These are phyloP conservation scores for Laothoe populi DNA, from an alignment of 2,888 invertebrate genomes.

Conservation along the genomic window DNA sequence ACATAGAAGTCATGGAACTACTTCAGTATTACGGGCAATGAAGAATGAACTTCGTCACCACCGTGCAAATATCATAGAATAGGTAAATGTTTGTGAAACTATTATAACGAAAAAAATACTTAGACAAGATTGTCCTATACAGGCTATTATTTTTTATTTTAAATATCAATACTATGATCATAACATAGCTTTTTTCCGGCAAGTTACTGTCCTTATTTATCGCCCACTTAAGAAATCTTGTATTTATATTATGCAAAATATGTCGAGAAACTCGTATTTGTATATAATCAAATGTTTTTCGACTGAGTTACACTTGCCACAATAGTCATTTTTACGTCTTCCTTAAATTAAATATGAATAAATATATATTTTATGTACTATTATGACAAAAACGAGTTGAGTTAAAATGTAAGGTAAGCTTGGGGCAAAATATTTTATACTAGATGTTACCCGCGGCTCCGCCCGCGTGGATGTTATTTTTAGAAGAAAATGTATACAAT, in stretches of 20 bases:
- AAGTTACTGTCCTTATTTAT: not conserved
- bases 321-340: slow-evolving; percentile 6
- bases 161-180: not conserved
- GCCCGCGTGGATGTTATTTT: no score
- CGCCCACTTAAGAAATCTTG: slow-evolving; percentile 9
- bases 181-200: not conserved
- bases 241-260: slow-evolving; percentile 8
- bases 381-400: no score
- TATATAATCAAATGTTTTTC: not conserved
- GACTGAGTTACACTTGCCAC: not conserved
- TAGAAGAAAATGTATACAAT: no score
- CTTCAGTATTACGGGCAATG: slow-evolving; percentile 62
- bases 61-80: slow-evolving; percentile 56
- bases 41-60: slow-evolving; percentile 64
- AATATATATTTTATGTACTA: not conserved
- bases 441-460: no score
- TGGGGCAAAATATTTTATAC: no score
- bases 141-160: not conserved
- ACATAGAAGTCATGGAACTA: slow-evolving; percentile 52
- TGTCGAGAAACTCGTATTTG: slow-evolving; percentile 4
- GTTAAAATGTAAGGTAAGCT: no score
- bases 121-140: not conserved
- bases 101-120: slow-evolving; percentile 21
- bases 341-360: not conserved
- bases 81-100: slow-evolving; percentile 26